Base-by-base conservation (phyloP, 2,888 invertebrate species). In the Carterocephalus palaemon region DNA sequence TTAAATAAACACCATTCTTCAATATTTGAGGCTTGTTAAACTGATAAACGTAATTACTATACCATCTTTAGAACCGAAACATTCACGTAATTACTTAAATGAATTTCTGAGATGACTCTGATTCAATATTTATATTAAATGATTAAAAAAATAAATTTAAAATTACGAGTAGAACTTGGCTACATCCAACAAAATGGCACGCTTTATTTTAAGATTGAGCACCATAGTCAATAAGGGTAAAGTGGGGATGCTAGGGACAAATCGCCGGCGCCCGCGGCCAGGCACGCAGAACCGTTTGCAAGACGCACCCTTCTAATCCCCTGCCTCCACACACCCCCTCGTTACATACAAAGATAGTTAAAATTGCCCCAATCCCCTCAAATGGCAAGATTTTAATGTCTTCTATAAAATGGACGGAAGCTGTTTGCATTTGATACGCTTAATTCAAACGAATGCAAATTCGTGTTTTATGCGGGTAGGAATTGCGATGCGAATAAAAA, bases 271-370 rank as follows among this genome's bases (percentile, higher is more conserved):
- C 76, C 75, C 75, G 74, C 78, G 77, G 78, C 59, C 67, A 59
- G 77, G 81, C 84, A 84, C 84, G 84, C 75, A 82, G 67, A 57
- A 54, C 73, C 78, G 79, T 81, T 79, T 79, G 77, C 83, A 85
- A 85, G 85, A 84, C 80, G 83, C 79, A 81, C 84, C 84, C 84
- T 82, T 67, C 68, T 78, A 80, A 81, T 75, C 76, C 75, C 65
- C 59, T 47, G 48, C 60, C 62, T 52, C 56, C 56, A 61, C 57
- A 8, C 22, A 26, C 59, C 65, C 67, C 69, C 74, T 81, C 75
- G 80, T 82, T 83, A 84, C 81, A 84, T 79, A 80, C 70, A 80
- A 77, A 73, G 54, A 56, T 80, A 82, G 81, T 80, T 75, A 75
- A 80, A 74, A 72, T 70, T 63, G 62, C 67, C 70, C 62, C 60